Base-by-base conservation (phyloP, 2,113 vertebrate species). In the Phylloscopus whistleri region DNA sequence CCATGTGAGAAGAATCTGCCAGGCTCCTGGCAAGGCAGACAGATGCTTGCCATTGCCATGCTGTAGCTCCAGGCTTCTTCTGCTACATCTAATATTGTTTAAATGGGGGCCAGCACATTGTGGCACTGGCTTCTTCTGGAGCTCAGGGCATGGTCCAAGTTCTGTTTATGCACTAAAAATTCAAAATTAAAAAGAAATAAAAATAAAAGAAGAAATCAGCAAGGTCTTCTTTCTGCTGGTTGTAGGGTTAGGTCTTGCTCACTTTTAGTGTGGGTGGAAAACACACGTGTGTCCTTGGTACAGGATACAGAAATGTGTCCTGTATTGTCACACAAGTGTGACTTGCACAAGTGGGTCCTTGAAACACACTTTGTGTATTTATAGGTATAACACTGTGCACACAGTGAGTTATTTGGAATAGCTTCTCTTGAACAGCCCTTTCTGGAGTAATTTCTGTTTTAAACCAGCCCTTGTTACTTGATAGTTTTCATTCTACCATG, bases 41-140 rank as follows among this genome's bases (percentile, higher is more conserved):
- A 1, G 13, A 1, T 27, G 26, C 5, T 77, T 74, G 35, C 0
- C 2, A 15, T 46, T 63, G 60, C 52, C 37, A 0, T 39, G 56
- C 56, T 74, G 48, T 60, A 92, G 44, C 43, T 64, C 48, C 33
- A 51, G 9, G 9, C 37, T 88, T 72, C 59, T 87, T 53, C 60
- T 81, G 28, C 1, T 41, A 1, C 21, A 23, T 63, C 33, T 56
- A 11, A 59, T 28, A 46, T n/a, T 85, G 22, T 72, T 52, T 37
- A 52, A 53, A 39, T 44, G 7, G 44, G 16, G 30, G 37, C 18
- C 18, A 76, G 37, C 20, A 39, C 14, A 11, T 14, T 26, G n/a
- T 41, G 53, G 2, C 7, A 24, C 11, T 51, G 76, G 59, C 16
- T 56, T 77, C 31, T 64, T 16, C 56, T 56, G 48, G 30, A 33